phyloP scores from a whole-genome alignment of 2,113 vertebrate genomes.

The Chlamydotis undulata region DNA sequence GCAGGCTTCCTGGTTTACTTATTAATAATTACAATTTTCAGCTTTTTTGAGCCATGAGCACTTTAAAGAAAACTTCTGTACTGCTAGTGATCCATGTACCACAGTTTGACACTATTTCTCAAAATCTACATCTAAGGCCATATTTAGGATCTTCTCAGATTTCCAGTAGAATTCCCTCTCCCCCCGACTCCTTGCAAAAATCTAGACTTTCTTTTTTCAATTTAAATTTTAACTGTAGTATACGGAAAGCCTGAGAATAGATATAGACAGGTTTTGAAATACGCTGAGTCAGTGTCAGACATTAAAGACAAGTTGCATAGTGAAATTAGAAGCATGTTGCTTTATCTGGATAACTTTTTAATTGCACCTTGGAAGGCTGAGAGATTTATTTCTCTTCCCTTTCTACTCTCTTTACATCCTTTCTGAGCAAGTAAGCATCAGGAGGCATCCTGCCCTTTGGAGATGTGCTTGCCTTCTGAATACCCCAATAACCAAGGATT shows the following conservation, averaged over 20 bases:
- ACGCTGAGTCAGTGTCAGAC: neutral
- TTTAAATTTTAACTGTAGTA: neutral
- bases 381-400: neutral
- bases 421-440: neutral
- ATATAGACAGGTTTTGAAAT: neutral
- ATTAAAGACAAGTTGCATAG: neutral
- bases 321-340: neutral
- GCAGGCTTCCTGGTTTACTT: neutral
- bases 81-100: neutral
- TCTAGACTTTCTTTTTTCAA: neutral
- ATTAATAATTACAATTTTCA: neutral
- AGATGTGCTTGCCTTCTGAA: neutral
- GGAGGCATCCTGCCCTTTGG: neutral
- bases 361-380: neutral
- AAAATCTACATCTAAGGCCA: neutral
- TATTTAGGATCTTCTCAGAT: neutral
- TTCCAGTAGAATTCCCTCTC: neutral
- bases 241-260: neutral
- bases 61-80: neutral
- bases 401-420: neutral
- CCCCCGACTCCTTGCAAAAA: neutral
- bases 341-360: neutral
- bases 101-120: neutral
- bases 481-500: neutral
- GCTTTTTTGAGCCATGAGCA: neutral